A percentile compares a stretch with the other conserved stretches of the same genome.
Evolutionary conservation across 2,797 vertebrate genomes (phyloP).

Genomic region (Sebastes minor): DNA sequence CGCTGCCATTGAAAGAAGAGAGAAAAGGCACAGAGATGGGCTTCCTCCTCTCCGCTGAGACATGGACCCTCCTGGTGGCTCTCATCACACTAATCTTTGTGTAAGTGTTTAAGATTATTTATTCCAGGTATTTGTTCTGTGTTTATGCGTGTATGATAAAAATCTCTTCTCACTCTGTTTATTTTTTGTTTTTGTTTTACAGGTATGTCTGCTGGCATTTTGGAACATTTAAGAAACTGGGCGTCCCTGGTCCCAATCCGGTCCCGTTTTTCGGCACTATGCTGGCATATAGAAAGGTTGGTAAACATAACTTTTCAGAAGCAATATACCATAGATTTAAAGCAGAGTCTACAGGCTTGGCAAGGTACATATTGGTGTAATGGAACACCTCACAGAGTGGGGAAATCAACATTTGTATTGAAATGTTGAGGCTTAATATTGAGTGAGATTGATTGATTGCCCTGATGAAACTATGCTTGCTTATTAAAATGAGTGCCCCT

Average conservation of each 20-base stretch:
- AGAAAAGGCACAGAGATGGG: constrained; percentile 43
- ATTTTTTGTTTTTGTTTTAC: not conserved
- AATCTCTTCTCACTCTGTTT: not conserved
- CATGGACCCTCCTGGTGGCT: constrained; percentile 76
- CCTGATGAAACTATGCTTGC: not conserved
- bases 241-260: constrained; percentile 67
- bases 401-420: not conserved
- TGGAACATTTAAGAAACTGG: constrained; percentile 61
- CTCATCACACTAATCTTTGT: constrained; percentile 61
- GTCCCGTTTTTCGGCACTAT: constrained; percentile 67
- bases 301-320: constrained; percentile 2
- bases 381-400: not conserved
- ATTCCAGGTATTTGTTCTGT: not conserved
- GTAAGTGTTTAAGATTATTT: constrained; percentile 40
- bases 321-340: not conserved
- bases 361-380: not conserved
- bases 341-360: not conserved
- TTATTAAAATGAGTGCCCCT: not conserved
- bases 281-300: constrained; percentile 64
- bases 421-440: not conserved
- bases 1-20: not conserved
- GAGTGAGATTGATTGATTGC: not conserved
- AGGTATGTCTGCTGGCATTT: constrained; percentile 68
- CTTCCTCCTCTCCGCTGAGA: constrained; percentile 69
- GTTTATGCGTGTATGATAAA: not conserved